Base-by-base conservation (phyloP, 92 coral and sea anemone genomes). In the Phenganax stokvisi region DNA sequence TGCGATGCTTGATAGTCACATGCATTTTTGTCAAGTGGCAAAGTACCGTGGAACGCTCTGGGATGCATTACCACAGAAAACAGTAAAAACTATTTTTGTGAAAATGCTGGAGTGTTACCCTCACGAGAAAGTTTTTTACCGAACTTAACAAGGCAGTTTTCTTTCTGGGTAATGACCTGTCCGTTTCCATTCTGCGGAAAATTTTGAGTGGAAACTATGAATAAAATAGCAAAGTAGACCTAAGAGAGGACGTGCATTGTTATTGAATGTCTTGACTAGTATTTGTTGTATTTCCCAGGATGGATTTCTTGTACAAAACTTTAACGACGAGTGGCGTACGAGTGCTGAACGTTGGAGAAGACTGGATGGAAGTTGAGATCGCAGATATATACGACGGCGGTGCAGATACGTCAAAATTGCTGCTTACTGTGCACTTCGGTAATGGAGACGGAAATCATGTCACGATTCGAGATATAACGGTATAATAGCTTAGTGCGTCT, bases 381-480 rank as follows among this genome's bases (percentile, higher is more conserved):
- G 53, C 53, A 47, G 81, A 76, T 31, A 59, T 76, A 58, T 52
- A 76, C 10, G 68, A 76, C 12, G 55, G 15, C 8, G 51, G 37
- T 57, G 67, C 13, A 13, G 61, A 59, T 52, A 56, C 0, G 61
- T 31, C 81, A 12, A 57, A 56, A 20, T 6, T 57, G 6, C 28
- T 25, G 44, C 70, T 76, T 13, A 60, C 71, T 15, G 53, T 76
- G 6, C 81, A 76, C 44, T 76, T 76, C 31, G 81, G 20, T 59
- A 70, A 57, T 0, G 81, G 25, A 8, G 71, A 76, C 44, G 81
- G 56, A 1, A 37, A 37, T 54, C 31, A 57, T 7, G n/a, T 37
- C 60, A 6, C 51, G 15, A 55, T 76, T 0, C 55, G 60, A 57
- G 81, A 76, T 76, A 69, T 76, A 12, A 57, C 64, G 81, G 81